Conservation (phyloP, 2,888 invertebrate genomes). For the Bombyx huttoni region DNA sequence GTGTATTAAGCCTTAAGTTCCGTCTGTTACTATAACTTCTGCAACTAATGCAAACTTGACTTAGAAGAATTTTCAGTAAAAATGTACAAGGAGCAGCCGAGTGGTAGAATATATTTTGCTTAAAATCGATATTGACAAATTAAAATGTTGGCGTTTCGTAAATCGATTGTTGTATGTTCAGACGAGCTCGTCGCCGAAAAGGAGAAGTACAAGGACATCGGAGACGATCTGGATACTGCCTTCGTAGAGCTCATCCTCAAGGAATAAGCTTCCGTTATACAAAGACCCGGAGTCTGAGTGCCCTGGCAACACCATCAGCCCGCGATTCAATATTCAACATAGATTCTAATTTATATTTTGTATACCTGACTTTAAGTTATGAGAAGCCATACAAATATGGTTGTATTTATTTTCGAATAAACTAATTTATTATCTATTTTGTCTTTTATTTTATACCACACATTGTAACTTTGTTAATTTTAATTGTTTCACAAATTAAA, state of each 20-base stretch:
- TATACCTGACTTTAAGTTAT: constrained; percentile 62
- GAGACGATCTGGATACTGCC: constrained; percentile 99
- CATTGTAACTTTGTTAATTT: too few species aligned
- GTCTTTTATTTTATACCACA: constrained; percentile 22
- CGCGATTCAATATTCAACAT: constrained; percentile 49
- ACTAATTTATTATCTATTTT: constrained; percentile 55
- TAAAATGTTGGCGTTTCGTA: constrained; percentile 8
- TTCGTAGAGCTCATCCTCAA: constrained; percentile 93
- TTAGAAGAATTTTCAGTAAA: constrained; percentile 19
- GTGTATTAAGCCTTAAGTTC: constrained; percentile 2
- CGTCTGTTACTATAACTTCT: constrained; percentile 15
- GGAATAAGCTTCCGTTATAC: constrained; percentile 55
- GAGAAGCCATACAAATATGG: constrained; percentile 54
- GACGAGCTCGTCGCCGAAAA: constrained; percentile 97
- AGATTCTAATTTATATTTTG: constrained; percentile 60
- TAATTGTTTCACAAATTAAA: too few species aligned
- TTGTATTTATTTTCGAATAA: constrained; percentile 69
- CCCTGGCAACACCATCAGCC: constrained; percentile 24
- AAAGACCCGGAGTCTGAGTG: constrained; percentile 7
- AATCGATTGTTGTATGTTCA: constrained; percentile 51
- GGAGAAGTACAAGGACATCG: constrained; percentile 99
- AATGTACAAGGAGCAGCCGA: too few species aligned
- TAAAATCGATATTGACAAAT: constrained; percentile 5
- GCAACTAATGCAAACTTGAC: constrained; percentile 48
- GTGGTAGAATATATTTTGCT: constrained; percentile 1